Conservation (phyloP, 2,888 invertebrate species). For the Congeria kusceri region DNA sequence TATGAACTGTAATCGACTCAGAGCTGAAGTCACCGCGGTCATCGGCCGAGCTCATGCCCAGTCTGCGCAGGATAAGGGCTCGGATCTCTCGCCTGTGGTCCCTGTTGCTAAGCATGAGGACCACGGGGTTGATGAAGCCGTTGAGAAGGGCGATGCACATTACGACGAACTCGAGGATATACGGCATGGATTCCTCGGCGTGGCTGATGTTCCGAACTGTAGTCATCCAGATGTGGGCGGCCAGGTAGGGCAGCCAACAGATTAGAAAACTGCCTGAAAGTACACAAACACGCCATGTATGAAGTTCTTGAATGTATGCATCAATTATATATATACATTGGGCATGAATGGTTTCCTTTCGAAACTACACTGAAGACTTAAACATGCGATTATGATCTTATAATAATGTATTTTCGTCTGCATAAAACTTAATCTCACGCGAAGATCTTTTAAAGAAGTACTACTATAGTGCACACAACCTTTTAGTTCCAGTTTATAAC, state of each 20-base stretch:
- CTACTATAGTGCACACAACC: no score
- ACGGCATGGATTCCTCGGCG: conserved; percentile 65
- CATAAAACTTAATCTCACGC: no score
- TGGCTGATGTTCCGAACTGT: conserved; percentile 38
- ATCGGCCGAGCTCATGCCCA: conserved; percentile 34
- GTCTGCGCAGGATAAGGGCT: conserved; percentile 33
- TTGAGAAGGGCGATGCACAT: conserved; percentile 75
- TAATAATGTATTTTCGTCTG: no score
- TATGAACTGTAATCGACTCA: conserved; percentile 19
- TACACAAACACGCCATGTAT: not conserved
- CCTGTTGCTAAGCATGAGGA: conserved; percentile 73
- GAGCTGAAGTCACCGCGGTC: conserved; percentile 47
- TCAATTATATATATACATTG: not conserved
- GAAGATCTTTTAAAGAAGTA: no score
- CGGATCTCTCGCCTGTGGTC: conserved; percentile 65
- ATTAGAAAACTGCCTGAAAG: conserved; percentile 63
- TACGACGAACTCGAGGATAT: conserved; percentile 73
- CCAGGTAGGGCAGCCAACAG: conserved; percentile 61
- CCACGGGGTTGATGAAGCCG: conserved; percentile 75
- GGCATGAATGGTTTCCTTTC: no score
- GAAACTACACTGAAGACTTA: no score
- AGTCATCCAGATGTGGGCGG: conserved; percentile 60
- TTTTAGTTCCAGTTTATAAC: no score
- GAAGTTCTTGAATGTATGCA: not conserved
- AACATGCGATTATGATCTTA: no score